Percentiles rank a stretch among this genome's conserved stretches.
These are phyloP conservation scores for Vannuccia rotundouncinata DNA, from an alignment of 2,888 invertebrate species.

Conservation along the genomic window DNA sequence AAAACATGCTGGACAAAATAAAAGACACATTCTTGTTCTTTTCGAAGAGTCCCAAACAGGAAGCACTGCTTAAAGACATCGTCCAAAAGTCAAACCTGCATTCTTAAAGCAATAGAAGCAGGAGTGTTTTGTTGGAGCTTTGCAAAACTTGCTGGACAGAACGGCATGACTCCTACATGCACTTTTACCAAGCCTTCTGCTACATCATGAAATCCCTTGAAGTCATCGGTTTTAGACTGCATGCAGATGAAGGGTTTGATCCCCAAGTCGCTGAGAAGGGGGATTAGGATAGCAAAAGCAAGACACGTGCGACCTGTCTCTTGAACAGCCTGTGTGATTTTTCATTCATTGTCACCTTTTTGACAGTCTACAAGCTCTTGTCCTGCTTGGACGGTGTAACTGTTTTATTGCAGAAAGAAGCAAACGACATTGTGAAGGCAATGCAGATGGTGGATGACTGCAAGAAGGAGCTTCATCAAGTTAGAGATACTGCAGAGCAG, in stretches of 20 bases:
- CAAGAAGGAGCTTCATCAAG: not conserved
- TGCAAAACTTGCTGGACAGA: constrained; percentile 38
- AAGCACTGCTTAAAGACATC: not conserved
- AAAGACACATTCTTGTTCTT: constrained; percentile 36
- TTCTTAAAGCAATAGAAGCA: not conserved
- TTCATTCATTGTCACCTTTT: constrained; percentile 33
- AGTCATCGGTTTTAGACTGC: constrained; percentile 32
- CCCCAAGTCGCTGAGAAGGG: constrained; percentile 2
- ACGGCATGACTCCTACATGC: constrained; percentile 34
- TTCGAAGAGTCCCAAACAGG: constrained; percentile 35
- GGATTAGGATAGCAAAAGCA: constrained; percentile 18
- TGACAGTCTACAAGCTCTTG: constrained; percentile 26
- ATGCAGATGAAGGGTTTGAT: constrained; percentile 18
- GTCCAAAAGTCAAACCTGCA: not conserved
- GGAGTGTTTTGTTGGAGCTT: constrained; percentile 38
- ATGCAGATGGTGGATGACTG: constrained; percentile 1
- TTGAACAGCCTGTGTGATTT: constrained; percentile 24
- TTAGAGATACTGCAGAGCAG: constrained; percentile 8
- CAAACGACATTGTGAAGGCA: constrained; percentile 23
- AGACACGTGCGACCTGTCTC: not conserved
- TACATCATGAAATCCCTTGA: constrained; percentile 34
- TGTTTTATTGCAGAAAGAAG: not conserved
- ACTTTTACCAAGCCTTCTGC: constrained; percentile 36
- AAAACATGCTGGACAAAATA: constrained; percentile 38
- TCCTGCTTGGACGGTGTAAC: constrained; percentile 31